Percentiles rank a stretch among this genome's conserved stretches.
These are phyloP conservation scores for Cyprinella venusta DNA, from an alignment of 2,797 vertebrate species.

Conservation along the genomic window DNA sequence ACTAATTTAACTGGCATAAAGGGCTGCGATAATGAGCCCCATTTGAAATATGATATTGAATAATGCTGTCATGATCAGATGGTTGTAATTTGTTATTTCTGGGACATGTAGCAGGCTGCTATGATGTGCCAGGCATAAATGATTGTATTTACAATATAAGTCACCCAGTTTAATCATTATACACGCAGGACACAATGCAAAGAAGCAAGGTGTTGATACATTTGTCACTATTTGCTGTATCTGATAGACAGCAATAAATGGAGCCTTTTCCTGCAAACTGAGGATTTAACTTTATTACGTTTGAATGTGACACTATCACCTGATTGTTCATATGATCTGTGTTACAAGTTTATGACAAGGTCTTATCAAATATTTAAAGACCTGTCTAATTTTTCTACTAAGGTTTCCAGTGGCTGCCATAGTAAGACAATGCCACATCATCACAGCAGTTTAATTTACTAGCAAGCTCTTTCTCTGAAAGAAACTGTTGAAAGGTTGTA, in stretches of 20 bases:
- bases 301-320: neutral
- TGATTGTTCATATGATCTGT: neutral
- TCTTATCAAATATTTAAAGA: slow-evolving; percentile 52
- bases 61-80: too few relatives aligned
- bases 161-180: neutral
- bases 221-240: neutral
- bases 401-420: slow-evolving; percentile 12
- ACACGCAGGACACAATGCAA: neutral
- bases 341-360: neutral
- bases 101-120: neutral
- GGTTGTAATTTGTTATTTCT: neutral
- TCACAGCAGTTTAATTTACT: neutral
- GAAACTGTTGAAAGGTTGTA: neutral
- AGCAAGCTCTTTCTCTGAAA: neutral
- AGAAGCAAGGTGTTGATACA: neutral
- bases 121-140: neutral
- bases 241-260: neutral
- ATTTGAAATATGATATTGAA: neutral
- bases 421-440: slow-evolving; percentile 22
- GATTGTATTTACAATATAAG: neutral
- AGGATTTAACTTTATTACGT: neutral
- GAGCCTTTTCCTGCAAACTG: neutral
- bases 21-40: too few relatives aligned
- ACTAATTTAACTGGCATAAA: neutral
- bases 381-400: neutral